A percentile compares a stretch with the other conserved stretches of the same genome.
Conservation (phyloP, 2,888 invertebrate genomes). For the Empis stercorea region DNA sequence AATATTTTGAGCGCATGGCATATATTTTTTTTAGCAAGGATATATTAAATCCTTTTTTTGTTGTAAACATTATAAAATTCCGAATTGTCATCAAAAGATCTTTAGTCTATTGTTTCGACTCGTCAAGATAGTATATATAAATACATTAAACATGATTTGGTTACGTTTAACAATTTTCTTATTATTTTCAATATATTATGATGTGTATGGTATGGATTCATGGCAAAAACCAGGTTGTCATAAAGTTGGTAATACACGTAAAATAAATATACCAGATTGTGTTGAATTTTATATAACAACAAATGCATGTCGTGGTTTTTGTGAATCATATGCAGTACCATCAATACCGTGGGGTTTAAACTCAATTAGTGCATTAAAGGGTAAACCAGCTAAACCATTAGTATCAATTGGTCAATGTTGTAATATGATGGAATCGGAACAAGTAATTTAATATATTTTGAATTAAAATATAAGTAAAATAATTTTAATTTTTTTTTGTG, state of each 20-base stretch:
- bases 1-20: too few species aligned
- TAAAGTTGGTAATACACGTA: conserved; percentile 67
- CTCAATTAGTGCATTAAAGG: conserved; percentile 16
- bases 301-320: conserved; percentile 78
- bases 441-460: conserved; percentile 39
- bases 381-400: conserved; percentile 46
- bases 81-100: too few species aligned
- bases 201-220: conserved; percentile 37
- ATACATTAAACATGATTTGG: conserved; percentile 8
- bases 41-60: too few species aligned
- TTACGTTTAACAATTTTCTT: conserved; percentile 7
- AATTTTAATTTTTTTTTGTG: neutral
- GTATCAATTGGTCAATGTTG: conserved; percentile 79
- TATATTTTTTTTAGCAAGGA: too few species aligned
- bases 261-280: conserved; percentile 71
- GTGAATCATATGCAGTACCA: conserved; percentile 76
- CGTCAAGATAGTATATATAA: neutral
- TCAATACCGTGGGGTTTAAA: conserved; percentile 38
- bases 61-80: too few species aligned
- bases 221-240: conserved; percentile 72
- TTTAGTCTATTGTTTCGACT: too few species aligned
- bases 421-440: conserved; percentile 79
- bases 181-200: conserved; percentile 21
- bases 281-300: conserved; percentile 73
- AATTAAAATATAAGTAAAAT: conserved; percentile 1